Base-by-base conservation (phyloP, 2,113 vertebrate species). In the Salminus brasiliensis region DNA sequence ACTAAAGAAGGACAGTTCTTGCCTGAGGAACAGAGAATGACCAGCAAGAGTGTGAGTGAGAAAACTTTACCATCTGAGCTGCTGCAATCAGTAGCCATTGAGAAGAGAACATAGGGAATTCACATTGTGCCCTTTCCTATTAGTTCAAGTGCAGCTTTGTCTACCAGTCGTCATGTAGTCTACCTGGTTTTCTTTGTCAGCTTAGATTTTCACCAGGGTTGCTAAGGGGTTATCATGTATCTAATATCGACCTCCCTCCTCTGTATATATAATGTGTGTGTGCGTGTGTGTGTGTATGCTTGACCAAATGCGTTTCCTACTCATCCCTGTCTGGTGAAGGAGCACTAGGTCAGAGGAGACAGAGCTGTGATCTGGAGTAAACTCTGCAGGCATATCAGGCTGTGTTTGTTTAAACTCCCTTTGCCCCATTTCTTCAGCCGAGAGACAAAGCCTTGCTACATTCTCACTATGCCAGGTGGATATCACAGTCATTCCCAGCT, bases 331-430 rank as follows among this genome's bases (percentile, higher is more conserved):
- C 34, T 68, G 73, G 32, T 80, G 36, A 21, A 41, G 53, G 70
- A 71, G 65, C 39, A n/a, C 13, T 13, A 53, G 68, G 45, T 59
- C 60, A 18, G 41, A 63, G 6, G 23, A 36, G 34, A 8, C 1
- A 11, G 30, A 67, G 53, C 21, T 68, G 34, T 25, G 49, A 10
- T 12, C 30, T 66, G 62, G 29, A 12, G 45, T 65, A 53, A 12
- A 30, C 3, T 3, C 55, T 43, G 16, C 41, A 76, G 53, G 43
- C 27, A n/a, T n/a, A n/a, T n/a, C n/a, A n/a, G n/a, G n/a, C n/a
- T n/a, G n/a, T 0, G n/a, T 43, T 80, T 71, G 29, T 15, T 83
- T 78, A 69, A 84, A 49, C 74, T 30, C 57, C 12, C 25, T 53
- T 73, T 59, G 59, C 29, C 66, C 34, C 43, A 76, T 45, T 41